phyloP scores from a whole-genome alignment of 2,888 invertebrate genomes.

The Pimpla rufipes region DNA sequence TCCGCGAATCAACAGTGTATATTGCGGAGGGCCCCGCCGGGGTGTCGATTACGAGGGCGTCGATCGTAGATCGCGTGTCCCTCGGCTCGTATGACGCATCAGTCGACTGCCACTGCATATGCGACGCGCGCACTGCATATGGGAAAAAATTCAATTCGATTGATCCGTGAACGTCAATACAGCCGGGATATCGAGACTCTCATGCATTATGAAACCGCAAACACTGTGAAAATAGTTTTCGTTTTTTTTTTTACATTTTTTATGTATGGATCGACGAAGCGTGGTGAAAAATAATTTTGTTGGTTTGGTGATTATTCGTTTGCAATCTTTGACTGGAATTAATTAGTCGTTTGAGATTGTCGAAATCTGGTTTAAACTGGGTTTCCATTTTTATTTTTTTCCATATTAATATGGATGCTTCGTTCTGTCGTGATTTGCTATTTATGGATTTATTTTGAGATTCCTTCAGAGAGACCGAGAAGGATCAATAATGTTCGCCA shows the following conservation, averaged over 20 bases:
- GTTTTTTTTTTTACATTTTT: background rate
- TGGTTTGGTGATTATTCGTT: no score
- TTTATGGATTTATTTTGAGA: no score
- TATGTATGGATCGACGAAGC: no score
- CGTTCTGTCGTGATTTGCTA: no score
- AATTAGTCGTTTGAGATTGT: no score
- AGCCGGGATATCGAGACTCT: background rate
- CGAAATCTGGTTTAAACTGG: no score
- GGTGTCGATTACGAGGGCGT: constrained; percentile 69
- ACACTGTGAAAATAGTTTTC: background rate
- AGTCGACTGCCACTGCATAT: constrained; percentile 11
- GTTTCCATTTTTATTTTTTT: no score
- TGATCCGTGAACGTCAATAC: constrained; percentile 12
- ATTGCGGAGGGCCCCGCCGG: constrained; percentile 29
- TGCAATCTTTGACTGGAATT: no score
- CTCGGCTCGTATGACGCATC: constrained; percentile 64
- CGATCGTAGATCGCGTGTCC: constrained; percentile 65
- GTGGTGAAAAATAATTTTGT: no score
- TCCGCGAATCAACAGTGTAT: constrained; percentile 39
- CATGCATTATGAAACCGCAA: background rate
- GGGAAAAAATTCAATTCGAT: constrained; percentile 5
- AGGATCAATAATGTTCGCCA: no score
- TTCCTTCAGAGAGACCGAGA: no score
- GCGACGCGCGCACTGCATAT: background rate
- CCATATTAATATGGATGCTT: no score